Conservation (phyloP, 2,113 vertebrate genomes). For the Micronycteris hirsuta region DNA sequence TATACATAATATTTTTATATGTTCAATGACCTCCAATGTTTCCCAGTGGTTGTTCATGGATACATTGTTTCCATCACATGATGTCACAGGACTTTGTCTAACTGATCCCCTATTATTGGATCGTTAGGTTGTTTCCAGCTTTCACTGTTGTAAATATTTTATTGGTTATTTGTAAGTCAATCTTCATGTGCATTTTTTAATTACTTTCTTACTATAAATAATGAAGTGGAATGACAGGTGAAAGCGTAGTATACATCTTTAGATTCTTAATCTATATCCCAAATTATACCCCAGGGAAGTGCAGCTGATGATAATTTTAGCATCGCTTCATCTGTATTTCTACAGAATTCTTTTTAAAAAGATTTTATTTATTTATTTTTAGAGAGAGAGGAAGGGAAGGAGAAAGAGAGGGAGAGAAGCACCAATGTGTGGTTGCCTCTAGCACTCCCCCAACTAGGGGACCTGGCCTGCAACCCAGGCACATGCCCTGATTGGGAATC, state of each 20-base stretch:
- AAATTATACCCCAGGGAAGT: background rate
- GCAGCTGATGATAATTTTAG: background rate
- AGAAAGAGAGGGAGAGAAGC: too few relatives aligned
- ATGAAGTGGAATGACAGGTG: background rate
- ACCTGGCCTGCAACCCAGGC: too few relatives aligned
- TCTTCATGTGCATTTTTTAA: background rate
- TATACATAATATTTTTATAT: background rate
- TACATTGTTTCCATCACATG: background rate
- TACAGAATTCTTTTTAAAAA: background rate
- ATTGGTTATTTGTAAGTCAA: background rate
- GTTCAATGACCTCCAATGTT: background rate
- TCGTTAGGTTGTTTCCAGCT: background rate
- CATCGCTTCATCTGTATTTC: background rate
- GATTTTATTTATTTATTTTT: too few relatives aligned
- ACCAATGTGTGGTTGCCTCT: too few relatives aligned
- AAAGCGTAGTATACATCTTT: background rate
- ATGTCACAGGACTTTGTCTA: background rate
- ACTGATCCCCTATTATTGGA: background rate
- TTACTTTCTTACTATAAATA: background rate
- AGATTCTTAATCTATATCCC: background rate
- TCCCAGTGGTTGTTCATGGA: background rate
- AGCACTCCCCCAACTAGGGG: too few relatives aligned
- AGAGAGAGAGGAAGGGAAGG: too few relatives aligned
- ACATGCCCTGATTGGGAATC: too few relatives aligned
- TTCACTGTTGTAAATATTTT: background rate